These are phyloP conservation scores for Chaenocephalus aceratus DNA, from an alignment of 2,113 vertebrate species.

Conservation along the genomic window DNA sequence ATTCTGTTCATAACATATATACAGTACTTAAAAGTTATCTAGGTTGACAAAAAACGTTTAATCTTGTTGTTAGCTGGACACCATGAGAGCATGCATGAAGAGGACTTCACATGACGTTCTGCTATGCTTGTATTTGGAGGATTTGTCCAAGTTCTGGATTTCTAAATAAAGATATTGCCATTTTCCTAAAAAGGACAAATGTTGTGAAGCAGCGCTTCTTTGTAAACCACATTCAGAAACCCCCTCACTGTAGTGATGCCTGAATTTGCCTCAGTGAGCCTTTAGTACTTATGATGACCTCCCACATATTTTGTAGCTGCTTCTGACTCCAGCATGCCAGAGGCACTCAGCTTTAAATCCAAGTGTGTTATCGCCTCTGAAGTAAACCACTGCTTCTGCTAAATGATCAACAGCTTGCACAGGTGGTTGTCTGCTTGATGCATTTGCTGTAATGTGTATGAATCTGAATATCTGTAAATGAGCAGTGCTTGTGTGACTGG, in stretches of 20 bases:
- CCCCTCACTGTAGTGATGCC: constrained; percentile 6
- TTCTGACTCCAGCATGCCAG: constrained; percentile 27
- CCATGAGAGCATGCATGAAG: background rate
- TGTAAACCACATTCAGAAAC: constrained; percentile 13
- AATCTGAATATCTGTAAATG: background rate
- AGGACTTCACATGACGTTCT: background rate
- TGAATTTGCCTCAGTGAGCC: constrained; percentile 17
- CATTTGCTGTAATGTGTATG: background rate
- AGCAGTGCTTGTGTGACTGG: constrained; percentile 12
- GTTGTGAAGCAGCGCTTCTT: constrained; percentile 9
- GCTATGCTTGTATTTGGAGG: background rate
- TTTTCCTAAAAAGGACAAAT: background rate
- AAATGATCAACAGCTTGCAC: background rate
- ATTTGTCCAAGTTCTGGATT: background rate
- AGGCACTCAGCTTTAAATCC: constrained; percentile 25
- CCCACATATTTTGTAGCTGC: constrained; percentile 22
- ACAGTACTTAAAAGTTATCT: background rate
- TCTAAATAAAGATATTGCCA: background rate
- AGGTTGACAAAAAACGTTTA: background rate
- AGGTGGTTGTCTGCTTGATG: background rate
- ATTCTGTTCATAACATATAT: too few relatives aligned
- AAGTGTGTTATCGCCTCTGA: constrained; percentile 17
- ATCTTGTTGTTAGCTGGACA: background rate
- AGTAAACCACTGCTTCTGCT: constrained; percentile 12
- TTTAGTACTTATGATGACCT: constrained; percentile 29